Evolutionary conservation across 2,797 vertebrate genomes (phyloP).

Genomic region (Xenopus petersii): DNA sequence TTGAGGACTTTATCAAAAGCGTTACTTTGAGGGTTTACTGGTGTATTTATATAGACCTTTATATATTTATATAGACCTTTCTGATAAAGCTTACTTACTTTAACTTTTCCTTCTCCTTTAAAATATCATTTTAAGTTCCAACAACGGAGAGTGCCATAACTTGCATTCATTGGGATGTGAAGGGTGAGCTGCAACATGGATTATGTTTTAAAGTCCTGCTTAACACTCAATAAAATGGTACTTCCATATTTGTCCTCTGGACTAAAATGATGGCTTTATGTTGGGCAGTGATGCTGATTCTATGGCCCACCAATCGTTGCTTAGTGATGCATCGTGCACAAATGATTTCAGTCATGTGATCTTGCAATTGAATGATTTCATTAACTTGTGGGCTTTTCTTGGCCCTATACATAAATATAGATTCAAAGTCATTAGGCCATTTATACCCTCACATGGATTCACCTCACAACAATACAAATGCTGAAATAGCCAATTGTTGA

Average conservation of each 20-base stretch:
- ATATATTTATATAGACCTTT: too few relatives aligned
- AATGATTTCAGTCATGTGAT: too few relatives aligned
- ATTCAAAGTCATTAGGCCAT: background rate
- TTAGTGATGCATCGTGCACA: background rate
- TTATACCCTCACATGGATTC: too few relatives aligned
- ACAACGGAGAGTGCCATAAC: background rate
- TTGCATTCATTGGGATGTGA: background rate
- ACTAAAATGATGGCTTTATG: slow-evolving; percentile 48
- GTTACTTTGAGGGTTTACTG: too few relatives aligned
- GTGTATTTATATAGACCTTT: too few relatives aligned
- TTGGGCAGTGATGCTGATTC: background rate
- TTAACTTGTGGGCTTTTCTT: background rate
- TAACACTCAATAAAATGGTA: background rate
- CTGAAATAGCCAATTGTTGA: background rate
- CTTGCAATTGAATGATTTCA: background rate
- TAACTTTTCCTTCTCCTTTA: too few relatives aligned
- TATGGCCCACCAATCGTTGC: background rate
- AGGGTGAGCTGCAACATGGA: background rate
- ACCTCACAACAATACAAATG: too few relatives aligned
- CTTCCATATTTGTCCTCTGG: slow-evolving; percentile 15
- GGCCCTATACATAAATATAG: background rate
- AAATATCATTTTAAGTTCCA: too few relatives aligned
- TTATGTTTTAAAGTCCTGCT: slow-evolving; percentile 5
- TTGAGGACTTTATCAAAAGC: too few relatives aligned
- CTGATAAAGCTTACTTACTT: too few relatives aligned